Percentiles rank a stretch among this genome's conserved stretches.
phyloP scores from a whole-genome alignment of 2,888 invertebrate genomes.

The Himalopsyche tibetana region DNA sequence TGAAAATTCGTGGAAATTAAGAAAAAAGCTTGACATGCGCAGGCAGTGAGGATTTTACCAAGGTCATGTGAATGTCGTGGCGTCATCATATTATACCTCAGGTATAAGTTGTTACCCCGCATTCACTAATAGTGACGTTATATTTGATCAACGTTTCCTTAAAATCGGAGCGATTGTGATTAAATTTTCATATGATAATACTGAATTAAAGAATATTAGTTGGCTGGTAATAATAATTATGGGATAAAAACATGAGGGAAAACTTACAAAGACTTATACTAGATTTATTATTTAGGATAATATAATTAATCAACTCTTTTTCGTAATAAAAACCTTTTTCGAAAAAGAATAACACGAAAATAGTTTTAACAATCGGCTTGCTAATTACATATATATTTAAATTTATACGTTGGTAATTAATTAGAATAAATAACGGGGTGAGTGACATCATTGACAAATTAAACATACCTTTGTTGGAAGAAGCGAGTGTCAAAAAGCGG shows the following conservation, averaged over 20 bases:
- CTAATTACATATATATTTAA: background rate
- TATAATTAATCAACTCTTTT: background rate
- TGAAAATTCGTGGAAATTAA: no score
- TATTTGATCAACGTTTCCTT: no score
- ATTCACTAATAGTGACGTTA: no score
- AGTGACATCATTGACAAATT: constrained; percentile 22
- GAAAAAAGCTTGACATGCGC: background rate
- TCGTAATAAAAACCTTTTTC: background rate
- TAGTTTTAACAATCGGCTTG: background rate
- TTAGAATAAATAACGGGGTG: background rate
- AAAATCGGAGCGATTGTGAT: no score
- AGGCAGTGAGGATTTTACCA: background rate
- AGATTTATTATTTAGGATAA: background rate
- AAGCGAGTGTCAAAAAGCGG: background rate
- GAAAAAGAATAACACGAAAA: background rate
- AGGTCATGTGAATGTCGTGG: background rate
- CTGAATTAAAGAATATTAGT: no score
- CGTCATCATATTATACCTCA: background rate
- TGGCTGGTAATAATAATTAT: no score
- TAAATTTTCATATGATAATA: no score
- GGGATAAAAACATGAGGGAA: background rate
- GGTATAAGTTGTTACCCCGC: no score
- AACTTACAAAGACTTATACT: background rate
- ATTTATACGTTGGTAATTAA: background rate
- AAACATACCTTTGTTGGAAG: background rate